phyloP scores from a whole-genome alignment of 2,113 vertebrate species.

The Okapia johnstoni region DNA sequence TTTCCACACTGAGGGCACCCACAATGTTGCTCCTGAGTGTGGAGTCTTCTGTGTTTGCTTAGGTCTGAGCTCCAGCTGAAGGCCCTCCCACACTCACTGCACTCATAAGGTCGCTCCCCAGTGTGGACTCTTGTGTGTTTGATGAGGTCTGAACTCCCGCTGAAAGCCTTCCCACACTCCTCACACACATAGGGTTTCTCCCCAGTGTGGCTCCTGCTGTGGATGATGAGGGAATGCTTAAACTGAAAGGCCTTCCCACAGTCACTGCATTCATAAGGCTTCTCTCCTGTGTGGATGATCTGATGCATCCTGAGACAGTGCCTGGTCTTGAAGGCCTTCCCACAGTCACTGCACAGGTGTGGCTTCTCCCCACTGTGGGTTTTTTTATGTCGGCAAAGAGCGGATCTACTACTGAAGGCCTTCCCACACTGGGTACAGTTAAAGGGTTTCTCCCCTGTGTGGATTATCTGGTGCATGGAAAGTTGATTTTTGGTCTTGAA shows the following conservation, averaged over 20 bases:
- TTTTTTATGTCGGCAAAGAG: slow-evolving; percentile 3
- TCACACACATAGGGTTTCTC: slow-evolving; percentile 20
- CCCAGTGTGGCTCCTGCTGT: not conserved
- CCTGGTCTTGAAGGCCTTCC: slow-evolving; percentile 35
- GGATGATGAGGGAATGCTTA: not conserved
- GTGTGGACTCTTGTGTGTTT: slow-evolving; percentile 45
- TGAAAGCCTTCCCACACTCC: slow-evolving; percentile 7
- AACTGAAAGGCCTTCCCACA: slow-evolving; percentile 42
- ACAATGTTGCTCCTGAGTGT: not conserved
- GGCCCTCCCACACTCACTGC: slow-evolving; percentile 14
- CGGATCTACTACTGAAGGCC: slow-evolving; percentile 8
- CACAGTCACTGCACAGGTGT: not conserved
- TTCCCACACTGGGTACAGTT: slow-evolving; percentile 22
- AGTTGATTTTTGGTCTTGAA: slow-evolving; percentile 27
- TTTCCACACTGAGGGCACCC: slow-evolving; percentile 9
- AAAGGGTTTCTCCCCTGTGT: slow-evolving; percentile 40
- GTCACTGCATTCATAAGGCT: not conserved
- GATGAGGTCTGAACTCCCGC: not conserved
- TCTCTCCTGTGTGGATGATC: not conserved
- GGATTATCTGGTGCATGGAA: not conserved
- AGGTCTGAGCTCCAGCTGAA: slow-evolving; percentile 44
- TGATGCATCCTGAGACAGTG: not conserved
- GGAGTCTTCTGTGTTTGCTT: slow-evolving; percentile 35
- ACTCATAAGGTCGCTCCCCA: slow-evolving; percentile 28
- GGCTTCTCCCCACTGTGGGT: slow-evolving; percentile 8